These are phyloP conservation scores for Umimayanthus kanabou DNA, from an alignment of 92 coral and sea anemone species.

Conservation along the genomic window DNA sequence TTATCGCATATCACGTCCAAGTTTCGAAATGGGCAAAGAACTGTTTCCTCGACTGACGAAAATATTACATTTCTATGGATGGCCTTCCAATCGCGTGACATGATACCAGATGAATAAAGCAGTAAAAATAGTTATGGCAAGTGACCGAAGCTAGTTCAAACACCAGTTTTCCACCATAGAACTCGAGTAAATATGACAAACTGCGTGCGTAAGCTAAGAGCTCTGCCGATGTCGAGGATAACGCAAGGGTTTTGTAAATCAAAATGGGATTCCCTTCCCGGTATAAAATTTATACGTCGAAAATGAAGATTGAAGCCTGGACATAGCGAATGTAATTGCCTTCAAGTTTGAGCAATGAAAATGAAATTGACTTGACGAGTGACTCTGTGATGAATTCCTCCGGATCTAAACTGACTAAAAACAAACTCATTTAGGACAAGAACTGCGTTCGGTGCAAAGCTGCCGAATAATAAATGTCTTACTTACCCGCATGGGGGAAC, in stretches of 20 bases:
- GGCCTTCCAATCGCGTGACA: constrained; percentile 38
- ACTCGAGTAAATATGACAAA: constrained; percentile 2
- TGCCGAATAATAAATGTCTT: neutral
- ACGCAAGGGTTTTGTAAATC: too few relatives aligned
- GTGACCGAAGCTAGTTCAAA: neutral
- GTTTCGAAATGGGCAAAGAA: neutral
- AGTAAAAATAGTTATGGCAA: neutral
- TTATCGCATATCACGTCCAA: neutral
- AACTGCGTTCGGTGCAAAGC: neutral
- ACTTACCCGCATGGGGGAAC: constrained; percentile 89
- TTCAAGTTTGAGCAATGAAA: neutral
- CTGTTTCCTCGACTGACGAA: neutral
- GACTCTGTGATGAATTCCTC: constrained; percentile 24
- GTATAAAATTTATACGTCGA: neutral
- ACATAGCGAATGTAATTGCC: neutral
- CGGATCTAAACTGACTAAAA: constrained; percentile 20
- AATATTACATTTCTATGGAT: neutral
- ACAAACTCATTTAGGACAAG: neutral
- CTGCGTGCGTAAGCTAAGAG: neutral
- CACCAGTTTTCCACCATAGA: constrained; percentile 4
- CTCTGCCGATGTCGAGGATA: neutral
- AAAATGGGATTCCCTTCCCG: neutral
- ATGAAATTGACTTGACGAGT: constrained; percentile 8
- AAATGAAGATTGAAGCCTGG: neutral
- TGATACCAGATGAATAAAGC: neutral